These are phyloP conservation scores for Pristionchus arcanus DNA, from an alignment of 2,888 invertebrate species.

Conservation along the genomic window DNA sequence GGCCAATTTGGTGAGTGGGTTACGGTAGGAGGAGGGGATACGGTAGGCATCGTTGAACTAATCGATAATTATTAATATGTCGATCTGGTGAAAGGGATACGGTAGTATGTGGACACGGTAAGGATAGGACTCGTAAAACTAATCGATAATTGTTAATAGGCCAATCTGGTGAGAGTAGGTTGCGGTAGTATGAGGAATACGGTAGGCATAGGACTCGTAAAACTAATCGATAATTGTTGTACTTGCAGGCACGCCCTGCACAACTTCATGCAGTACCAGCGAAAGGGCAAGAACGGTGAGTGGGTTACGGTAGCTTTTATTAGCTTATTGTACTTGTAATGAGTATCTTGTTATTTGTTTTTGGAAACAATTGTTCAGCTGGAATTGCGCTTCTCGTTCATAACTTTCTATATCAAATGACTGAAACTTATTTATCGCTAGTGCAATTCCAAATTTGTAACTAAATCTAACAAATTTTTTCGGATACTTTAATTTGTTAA, in stretches of 20 bases:
- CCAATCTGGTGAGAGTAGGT: neutral
- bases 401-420: neutral
- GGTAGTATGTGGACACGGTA: no score
- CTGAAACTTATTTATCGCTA: neutral
- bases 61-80: neutral
- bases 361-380: no score
- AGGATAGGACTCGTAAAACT: no score
- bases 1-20: conserved; percentile 19
- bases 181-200: neutral
- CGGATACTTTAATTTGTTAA: neutral
- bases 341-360: no score
- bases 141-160: no score
- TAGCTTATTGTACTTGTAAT: neutral
- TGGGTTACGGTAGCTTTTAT: neutral
- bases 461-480: neutral
- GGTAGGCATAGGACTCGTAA: neutral
- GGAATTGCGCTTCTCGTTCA: neutral
- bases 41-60: neutral
- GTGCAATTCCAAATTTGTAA: neutral
- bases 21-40: neutral
- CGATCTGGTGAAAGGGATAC: no score
- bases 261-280: conserved; percentile 29
- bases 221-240: neutral
- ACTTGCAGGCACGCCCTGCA: conserved; percentile 40
- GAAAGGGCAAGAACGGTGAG: conserved; percentile 26